These are phyloP conservation scores for Saccostrea cuccullata DNA, from an alignment of 1,140 invertebrate genomes.

Conservation along the genomic window DNA sequence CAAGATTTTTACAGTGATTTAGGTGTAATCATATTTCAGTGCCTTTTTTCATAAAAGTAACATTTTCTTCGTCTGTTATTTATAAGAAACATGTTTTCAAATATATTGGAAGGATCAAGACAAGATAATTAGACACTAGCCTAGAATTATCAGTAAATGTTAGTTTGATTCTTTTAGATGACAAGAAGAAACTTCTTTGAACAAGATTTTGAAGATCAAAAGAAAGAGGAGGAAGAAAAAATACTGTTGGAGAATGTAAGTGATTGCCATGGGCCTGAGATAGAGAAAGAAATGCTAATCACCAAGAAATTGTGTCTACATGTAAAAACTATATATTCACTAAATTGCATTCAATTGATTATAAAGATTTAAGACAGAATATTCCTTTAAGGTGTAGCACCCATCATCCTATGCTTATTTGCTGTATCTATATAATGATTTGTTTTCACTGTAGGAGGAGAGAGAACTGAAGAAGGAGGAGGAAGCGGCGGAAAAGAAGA, in stretches of 20 bases:
- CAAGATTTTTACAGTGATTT: not conserved
- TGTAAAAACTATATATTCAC: too few relatives aligned
- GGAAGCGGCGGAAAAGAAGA: constrained; percentile 59
- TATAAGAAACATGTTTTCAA: too few relatives aligned
- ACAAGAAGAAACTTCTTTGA: constrained; percentile 66
- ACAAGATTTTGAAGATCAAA: constrained; percentile 71
- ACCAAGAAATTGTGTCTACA: not conserved
- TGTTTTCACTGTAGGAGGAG: constrained; percentile 66
- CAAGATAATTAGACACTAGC: not conserved
- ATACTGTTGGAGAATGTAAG: constrained; percentile 70
- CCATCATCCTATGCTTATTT: not conserved
- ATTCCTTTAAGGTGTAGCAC: not conserved
- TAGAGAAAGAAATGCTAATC: constrained; percentile 46
- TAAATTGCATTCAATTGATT: not conserved
- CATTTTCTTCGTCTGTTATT: too few relatives aligned
- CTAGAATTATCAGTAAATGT: not conserved
- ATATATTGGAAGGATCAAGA: not conserved
- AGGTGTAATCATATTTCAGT: too few relatives aligned
- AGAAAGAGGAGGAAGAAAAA: constrained; percentile 74
- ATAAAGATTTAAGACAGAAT: not conserved
- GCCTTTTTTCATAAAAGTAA: too few relatives aligned
- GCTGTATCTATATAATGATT: not conserved
- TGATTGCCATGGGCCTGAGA: not conserved
- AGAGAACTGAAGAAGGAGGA: constrained; percentile 69
- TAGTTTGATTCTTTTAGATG: constrained; percentile 53